Base-by-base conservation (phyloP, 2,888 invertebrate genomes). In the Melitaea athalia region DNA sequence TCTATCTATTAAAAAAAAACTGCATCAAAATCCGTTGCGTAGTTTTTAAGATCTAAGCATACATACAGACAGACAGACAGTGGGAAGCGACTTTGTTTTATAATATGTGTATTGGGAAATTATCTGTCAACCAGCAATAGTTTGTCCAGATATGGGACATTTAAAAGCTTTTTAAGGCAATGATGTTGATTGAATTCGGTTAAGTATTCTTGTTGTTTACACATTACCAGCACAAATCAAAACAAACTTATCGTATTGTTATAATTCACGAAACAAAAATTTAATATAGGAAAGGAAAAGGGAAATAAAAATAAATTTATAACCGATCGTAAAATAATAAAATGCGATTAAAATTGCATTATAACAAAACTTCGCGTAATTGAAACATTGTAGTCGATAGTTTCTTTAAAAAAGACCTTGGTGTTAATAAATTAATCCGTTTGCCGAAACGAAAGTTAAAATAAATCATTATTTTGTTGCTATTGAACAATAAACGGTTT, bases 361-460 rank as follows among this genome's bases (percentile, higher is more conserved):
- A 57, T 38, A 55, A 45, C 43, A 61, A 33, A 42, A 57, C 15
- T 57, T 57, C 42, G 15, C 8, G 62, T 55, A 62, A 62, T 62
- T 57, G 63, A 67, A 50, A 63, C 55, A 67, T 55, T 31, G 63
- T 63, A 43, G 67, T 63, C 69, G 57, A 62, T 59, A 67, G 63
- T 69, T 69, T 69, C 63, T 63, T 61, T 69, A 67, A 57, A 50
- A 6, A 33, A 50, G 69, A 63, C 69, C 72, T 72, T 72, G 72
- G 47, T 50, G 24, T 59, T n/a, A 50, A 63, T 64, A 64, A 63
- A 55, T 55, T 55, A 55, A 68, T 62, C 69, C 69, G 66, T 57
- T 64, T 70, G 53, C 55, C 61, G 49, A 62, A 64, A 69, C 67
- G 71, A 71, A 73, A 73, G 67, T 68, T 31, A 52, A 63, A 73